These are phyloP conservation scores for Zophobas morio DNA, from an alignment of 1,140 invertebrate species.

Conservation along the genomic window DNA sequence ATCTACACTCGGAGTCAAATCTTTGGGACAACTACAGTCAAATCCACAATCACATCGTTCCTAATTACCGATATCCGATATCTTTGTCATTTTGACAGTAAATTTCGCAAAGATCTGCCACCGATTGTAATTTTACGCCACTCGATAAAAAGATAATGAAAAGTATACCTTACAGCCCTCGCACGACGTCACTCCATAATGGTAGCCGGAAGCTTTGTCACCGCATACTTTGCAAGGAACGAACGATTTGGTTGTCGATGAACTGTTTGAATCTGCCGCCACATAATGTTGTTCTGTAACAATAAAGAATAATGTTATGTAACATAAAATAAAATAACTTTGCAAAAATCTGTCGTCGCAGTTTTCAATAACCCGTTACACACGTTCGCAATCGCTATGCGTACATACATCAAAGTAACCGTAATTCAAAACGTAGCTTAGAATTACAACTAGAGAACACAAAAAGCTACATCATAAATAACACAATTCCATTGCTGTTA, in stretches of 20 bases:
- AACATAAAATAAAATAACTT: too few relatives aligned
- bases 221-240: slow-evolving; percentile 98
- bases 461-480: slow-evolving; percentile 25
- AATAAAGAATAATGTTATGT: slow-evolving; percentile 60
- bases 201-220: slow-evolving; percentile 98
- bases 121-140: not conserved
- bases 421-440: slow-evolving; percentile 4
- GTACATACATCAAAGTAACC: slow-evolving; percentile 29
- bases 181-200: slow-evolving; percentile 99
- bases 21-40: too few relatives aligned
- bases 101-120: too few relatives aligned
- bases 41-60: too few relatives aligned
- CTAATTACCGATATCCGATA: too few relatives aligned
- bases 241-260: slow-evolving; percentile 85
- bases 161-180: slow-evolving; percentile 97
- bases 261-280: slow-evolving; percentile 82
- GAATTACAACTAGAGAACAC: slow-evolving; percentile 24
- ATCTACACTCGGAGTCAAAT: too few relatives aligned
- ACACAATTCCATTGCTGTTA: not conserved
- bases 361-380: slow-evolving; percentile 14
- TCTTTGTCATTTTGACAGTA: too few relatives aligned
- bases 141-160: not conserved
- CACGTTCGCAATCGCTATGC: not conserved
- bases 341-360: not conserved
- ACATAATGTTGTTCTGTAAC: slow-evolving; percentile 85